A percentile compares a stretch with the other conserved stretches of the same genome.
Evolutionary conservation across 2,888 invertebrate species (phyloP).

Genomic region (Pseudoips prasinana): DNA sequence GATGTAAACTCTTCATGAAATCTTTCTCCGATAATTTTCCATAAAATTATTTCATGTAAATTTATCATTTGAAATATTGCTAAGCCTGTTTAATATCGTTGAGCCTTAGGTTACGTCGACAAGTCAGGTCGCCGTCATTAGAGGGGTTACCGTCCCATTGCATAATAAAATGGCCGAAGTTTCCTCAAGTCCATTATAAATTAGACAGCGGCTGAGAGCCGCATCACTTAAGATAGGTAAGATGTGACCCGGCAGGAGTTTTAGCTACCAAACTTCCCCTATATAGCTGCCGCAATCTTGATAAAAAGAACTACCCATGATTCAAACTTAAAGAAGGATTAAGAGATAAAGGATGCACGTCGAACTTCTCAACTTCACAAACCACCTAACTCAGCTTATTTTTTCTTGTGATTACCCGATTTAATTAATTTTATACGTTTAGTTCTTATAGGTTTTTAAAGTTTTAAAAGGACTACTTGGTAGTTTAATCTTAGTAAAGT

Average conservation of each 20-base stretch:
- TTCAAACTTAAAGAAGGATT: constrained; percentile 73
- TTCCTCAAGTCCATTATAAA: constrained; percentile 82
- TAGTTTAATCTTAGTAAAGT: too few relatives aligned
- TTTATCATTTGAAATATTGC: constrained; percentile 50
- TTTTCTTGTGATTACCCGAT: constrained; percentile 28
- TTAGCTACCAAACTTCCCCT: constrained; percentile 69
- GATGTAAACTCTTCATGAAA: too few relatives aligned
- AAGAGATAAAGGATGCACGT: constrained; percentile 55
- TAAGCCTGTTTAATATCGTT: constrained; percentile 70
- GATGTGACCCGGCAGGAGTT: constrained; percentile 78
- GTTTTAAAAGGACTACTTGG: constrained; percentile 16
- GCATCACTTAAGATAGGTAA: constrained; percentile 81
- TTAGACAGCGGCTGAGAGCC: constrained; percentile 78
- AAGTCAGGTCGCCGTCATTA: constrained; percentile 78
- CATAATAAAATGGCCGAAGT: constrained; percentile 82
- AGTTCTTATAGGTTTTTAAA: constrained; percentile 14
- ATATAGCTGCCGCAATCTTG: constrained; percentile 75
- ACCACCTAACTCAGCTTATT: constrained; percentile 36
- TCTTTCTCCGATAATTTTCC: constrained; percentile 4
- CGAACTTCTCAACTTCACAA: constrained; percentile 50
- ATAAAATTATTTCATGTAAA: constrained; percentile 49
- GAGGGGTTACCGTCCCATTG: constrained; percentile 79
- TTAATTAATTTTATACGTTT: constrained; percentile 32
- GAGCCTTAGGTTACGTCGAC: constrained; percentile 67
- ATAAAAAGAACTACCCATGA: constrained; percentile 78